A percentile compares a stretch with the other conserved stretches of the same genome.
These are phyloP conservation scores for Staurois parvus DNA, from an alignment of 2,797 vertebrate genomes.

Conservation along the genomic window DNA sequence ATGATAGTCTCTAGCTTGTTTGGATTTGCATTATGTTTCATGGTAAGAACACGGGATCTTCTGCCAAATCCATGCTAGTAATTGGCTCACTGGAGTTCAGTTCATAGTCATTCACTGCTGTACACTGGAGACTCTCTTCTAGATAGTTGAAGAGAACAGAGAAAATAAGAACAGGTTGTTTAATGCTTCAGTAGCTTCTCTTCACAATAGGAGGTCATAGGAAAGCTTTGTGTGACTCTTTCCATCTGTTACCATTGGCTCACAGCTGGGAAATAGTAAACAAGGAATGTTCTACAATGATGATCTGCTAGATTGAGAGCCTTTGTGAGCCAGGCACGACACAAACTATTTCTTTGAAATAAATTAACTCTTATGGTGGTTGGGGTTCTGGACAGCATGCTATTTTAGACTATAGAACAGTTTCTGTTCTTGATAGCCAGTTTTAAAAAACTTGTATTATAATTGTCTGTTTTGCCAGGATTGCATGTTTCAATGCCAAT, in stretches of 20 bases:
- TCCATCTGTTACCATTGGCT: slow-evolving; percentile 55
- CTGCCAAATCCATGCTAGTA: slow-evolving; percentile 44
- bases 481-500: too few relatives aligned
- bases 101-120: slow-evolving; percentile 21
- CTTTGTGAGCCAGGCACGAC: neutral
- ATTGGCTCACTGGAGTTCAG: slow-evolving; percentile 29
- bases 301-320: slow-evolving; percentile 44
- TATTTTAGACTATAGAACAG: neutral
- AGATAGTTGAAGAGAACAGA: slow-evolving; percentile 26
- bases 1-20: slow-evolving; percentile 24
- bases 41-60: slow-evolving; percentile 25
- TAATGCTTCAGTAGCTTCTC: slow-evolving; percentile 43
- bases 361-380: neutral
- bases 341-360: neutral
- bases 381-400: too few relatives aligned
- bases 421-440: neutral
- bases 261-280: slow-evolving; percentile 53
- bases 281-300: slow-evolving; percentile 22
- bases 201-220: slow-evolving; percentile 51
- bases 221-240: slow-evolving; percentile 45
- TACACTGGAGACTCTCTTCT: slow-evolving; percentile 43
- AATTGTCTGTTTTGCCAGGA: neutral
- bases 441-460: neutral
- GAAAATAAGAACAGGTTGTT: slow-evolving; percentile 49
- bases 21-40: slow-evolving; percentile 28